These are phyloP conservation scores for Agrotis puta DNA, from an alignment of 2,888 invertebrate species.

Conservation along the genomic window DNA sequence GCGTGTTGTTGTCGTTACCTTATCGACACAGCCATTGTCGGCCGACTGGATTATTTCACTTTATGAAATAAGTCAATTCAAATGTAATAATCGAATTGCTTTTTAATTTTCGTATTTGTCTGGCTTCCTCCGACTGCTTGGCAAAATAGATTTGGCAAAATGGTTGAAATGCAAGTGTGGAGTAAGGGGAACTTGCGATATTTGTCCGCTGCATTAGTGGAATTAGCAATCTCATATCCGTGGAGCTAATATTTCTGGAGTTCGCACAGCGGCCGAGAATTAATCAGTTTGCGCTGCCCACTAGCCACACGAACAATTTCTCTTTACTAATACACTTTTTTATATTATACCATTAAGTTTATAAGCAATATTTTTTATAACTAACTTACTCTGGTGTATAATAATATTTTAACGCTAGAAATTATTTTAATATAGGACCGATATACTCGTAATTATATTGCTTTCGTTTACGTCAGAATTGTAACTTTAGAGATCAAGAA, in stretches of 20 bases:
- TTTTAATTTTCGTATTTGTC: conserved; percentile 59
- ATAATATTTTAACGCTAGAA: conserved; percentile 38
- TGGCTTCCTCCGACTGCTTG: conserved; percentile 55
- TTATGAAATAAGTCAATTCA: conserved; percentile 22
- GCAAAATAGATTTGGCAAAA: conserved; percentile 71
- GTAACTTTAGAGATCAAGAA: conserved; percentile 6
- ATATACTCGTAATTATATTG: conserved; percentile 23
- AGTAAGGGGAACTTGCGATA: conserved; percentile 80
- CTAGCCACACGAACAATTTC: conserved; percentile 73
- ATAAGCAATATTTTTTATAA: conserved; percentile 53
- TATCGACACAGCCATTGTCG: conserved; percentile 65
- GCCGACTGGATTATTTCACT: conserved; percentile 30
- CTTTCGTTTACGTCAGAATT: conserved; percentile 7
- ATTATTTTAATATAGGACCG: conserved; percentile 12
- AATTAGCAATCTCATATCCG: conserved; percentile 90
- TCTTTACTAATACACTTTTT: conserved; percentile 64
- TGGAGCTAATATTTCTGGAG: conserved; percentile 87
- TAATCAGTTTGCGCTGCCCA: conserved; percentile 85
- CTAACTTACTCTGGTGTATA: conserved; percentile 26
- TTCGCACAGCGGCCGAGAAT: conserved; percentile 83
- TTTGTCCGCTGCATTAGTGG: conserved; percentile 90
- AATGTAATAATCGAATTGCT: conserved; percentile 39
- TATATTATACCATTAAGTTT: conserved; percentile 45
- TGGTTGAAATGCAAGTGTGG: conserved; percentile 77
- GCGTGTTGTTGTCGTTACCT: conserved; percentile 20